Evolutionary conservation across 2,113 vertebrate genomes (phyloP), one percentile per base, ranked within the genome.

Genomic region (Scatophagus argus): DNA sequence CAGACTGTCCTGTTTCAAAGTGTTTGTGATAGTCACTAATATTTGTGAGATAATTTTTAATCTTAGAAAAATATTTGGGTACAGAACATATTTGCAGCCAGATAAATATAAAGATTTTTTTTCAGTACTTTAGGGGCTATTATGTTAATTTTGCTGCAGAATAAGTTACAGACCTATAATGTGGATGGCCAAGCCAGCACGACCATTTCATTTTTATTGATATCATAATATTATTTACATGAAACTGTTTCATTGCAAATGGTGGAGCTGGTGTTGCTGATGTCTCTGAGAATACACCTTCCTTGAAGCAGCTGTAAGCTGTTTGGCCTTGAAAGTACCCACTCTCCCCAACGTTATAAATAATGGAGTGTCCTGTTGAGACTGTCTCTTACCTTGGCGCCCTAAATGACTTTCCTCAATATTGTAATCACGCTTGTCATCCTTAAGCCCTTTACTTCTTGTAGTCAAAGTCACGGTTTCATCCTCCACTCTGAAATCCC

Each of bases 391-490:
- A 89, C 88, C 77, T 90, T 74, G 60, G 83, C 44, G 79, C 86
- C 84, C 88, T 89, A 80, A 90, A 90, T 85, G 91, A 93, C 85
- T 87, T 87, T 88, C 86, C 79, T 44, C 74, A 82, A 82, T 93
- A 91, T 88, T 89, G 86, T 93, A 93, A 94, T 92, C 91, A 91
- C 86, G 91, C 90, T 93, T 92, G 93, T 92, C 91, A 93, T 91
- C 87, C 75, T 86, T 61, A 83, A 88, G 88, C 90, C 82, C 85
- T 93, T 88, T 92, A 84, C 86, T 87, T 90, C 91, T 91, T 88
- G 71, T 88, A 89, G 90, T 94, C 94, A 95, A 95, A 94, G 93
- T 94, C 93, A 93, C 29, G 79, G 92, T 92, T 93, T 93, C 91
- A 92, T 90, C 93, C 89, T 93, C 89, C 84, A 79, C 87, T 90